Conservation (phyloP, 2,888 invertebrate genomes). For the Craniophora ligustri region DNA sequence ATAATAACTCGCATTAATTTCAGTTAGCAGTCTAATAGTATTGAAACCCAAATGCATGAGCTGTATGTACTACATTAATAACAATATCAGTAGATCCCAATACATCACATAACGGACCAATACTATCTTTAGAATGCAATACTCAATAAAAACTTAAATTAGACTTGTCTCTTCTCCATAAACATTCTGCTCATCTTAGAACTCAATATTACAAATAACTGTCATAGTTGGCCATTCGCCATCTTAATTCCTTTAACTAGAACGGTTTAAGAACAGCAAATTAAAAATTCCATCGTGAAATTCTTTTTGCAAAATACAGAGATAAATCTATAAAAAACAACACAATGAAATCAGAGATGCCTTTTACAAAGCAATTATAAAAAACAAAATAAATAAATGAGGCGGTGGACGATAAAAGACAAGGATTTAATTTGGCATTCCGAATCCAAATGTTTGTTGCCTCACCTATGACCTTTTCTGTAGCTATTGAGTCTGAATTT, state of each 20-base stretch:
- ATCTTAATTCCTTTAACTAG: not conserved
- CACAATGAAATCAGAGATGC: slow-evolving; percentile 15
- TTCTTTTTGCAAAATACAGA: slow-evolving; percentile 1
- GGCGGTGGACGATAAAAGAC: slow-evolving; percentile 12
- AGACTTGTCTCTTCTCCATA: slow-evolving; percentile 10
- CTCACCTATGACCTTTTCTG: slow-evolving; percentile 46
- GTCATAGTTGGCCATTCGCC: not conserved
- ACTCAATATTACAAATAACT: slow-evolving; percentile 26
- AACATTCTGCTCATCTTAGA: slow-evolving; percentile 6
- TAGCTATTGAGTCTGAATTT: slow-evolving; percentile 17
- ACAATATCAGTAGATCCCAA: too few relatives aligned
- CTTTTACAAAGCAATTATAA: slow-evolving; percentile 35
- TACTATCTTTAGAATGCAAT: too few relatives aligned
- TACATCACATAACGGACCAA: too few relatives aligned
- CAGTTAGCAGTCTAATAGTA: too few relatives aligned
- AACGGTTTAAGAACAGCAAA: not conserved
- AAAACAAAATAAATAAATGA: slow-evolving; percentile 16
- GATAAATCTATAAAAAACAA: slow-evolving; percentile 18
- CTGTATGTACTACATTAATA: too few relatives aligned
- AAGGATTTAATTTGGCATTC: slow-evolving; percentile 23
- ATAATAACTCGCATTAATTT: too few relatives aligned
- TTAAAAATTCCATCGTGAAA: not conserved
- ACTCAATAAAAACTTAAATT: slow-evolving; percentile 40
- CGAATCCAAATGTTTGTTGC: slow-evolving; percentile 11
- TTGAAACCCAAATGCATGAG: too few relatives aligned